Base-by-base conservation (phyloP, 2,113 vertebrate genomes). In the Steatornis caripensis region DNA sequence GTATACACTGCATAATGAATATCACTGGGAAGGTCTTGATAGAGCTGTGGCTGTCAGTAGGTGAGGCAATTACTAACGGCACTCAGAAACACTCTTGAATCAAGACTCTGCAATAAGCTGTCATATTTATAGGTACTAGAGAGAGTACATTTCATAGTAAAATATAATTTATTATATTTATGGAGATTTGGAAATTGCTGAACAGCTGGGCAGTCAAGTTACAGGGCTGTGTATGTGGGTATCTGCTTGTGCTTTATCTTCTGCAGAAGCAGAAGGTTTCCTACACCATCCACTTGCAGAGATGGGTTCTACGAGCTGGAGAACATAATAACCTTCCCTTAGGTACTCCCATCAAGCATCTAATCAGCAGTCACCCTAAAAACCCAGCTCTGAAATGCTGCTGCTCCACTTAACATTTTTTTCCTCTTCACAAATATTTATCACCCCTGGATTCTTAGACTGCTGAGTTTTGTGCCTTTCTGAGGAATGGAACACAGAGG, bases 71-170 rank as follows among this genome's bases (percentile, higher is more conserved):
- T 95, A 83, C 46, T 72, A 94, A 98, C 68, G 60, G 86, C 78
- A 86, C 34, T n/a, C n/a, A 69, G 60, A 72, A 96, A 84, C 87
- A 74, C 37, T 60, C 93, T 95, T 92, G 90, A 96, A 97, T 96
- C 65, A 96, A 96, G 96, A 96, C 74, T 93, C 70, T 93, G 79
- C 83, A 90, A 84, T 95, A 94, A 96, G 72, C 29, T 37, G 11
- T 65, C 65, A 43, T 88, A 91, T 94, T 95, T 91, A 90, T 66
- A 34, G 87, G 76, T 84, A 60, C 64, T 90, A 93, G 76, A 95
- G 51, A 88, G 27, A 90, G 96, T 96, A 87, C 89, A 92, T 90
- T 78, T 96, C 75, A 89, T 53, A 95, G 51, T 93, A 95, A 98
- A 97, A 94, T 53, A 68, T 21, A 53, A 90, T 60, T 89, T 87